Conservation (phyloP, 2,113 vertebrate species). For the Oxygymnocypris stewartii region DNA sequence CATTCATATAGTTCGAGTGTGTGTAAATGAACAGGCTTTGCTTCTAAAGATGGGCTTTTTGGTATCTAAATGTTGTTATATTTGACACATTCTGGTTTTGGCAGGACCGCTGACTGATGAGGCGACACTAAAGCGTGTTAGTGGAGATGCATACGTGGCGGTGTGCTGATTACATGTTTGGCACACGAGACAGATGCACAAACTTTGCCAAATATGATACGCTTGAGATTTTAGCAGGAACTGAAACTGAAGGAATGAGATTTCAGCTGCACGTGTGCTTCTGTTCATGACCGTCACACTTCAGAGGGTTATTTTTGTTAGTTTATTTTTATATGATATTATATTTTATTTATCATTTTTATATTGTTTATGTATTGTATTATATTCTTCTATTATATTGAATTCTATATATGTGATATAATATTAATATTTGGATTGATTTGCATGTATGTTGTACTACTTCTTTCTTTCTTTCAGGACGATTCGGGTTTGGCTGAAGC, state of each 20-base stretch:
- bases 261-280: neutral
- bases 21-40: neutral
- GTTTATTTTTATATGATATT: too few relatives aligned
- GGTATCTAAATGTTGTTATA: neutral
- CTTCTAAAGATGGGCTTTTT: neutral
- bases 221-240: neutral
- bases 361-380: slow-evolving; percentile 61
- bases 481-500: slow-evolving; percentile 96
- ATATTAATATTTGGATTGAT: neutral
- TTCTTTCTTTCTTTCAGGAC: slow-evolving; percentile 73
- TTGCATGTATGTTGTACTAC: neutral
- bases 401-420: too few relatives aligned
- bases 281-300: neutral
- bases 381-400: too few relatives aligned
- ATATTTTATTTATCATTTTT: too few relatives aligned
- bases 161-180: neutral
- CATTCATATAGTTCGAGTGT: neutral
- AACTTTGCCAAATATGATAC: slow-evolving; percentile 6
- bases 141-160: neutral
- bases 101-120: neutral
- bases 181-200: neutral
- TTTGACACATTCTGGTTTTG: neutral
- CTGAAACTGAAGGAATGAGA: slow-evolving; percentile 2
- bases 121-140: too few relatives aligned
- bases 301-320: neutral